These are phyloP conservation scores for Passer montanus DNA, from an alignment of 2,113 vertebrate genomes.

Conservation along the genomic window DNA sequence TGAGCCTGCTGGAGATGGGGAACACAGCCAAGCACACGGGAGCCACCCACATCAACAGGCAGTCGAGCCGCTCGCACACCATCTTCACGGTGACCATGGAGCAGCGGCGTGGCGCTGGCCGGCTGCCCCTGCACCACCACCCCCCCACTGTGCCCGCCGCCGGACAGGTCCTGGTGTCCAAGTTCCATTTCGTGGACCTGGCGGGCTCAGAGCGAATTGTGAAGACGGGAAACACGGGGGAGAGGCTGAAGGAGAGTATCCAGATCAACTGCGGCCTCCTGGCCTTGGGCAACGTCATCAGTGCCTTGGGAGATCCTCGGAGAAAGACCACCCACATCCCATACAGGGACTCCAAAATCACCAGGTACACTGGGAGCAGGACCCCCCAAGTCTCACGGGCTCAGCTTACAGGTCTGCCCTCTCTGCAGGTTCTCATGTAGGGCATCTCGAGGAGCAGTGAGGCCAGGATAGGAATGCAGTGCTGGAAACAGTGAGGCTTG, in stretches of 20 bases:
- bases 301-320: constrained; percentile 91
- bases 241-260: constrained; percentile 94
- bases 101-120: constrained; percentile 83
- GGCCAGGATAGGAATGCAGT: neutral
- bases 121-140: constrained; percentile 44
- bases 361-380: constrained; percentile 75
- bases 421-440: fast-evolving
- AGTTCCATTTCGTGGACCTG: constrained; percentile 96
- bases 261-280: constrained; percentile 96
- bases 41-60: constrained; percentile 89
- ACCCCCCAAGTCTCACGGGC: fast-evolving
- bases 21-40: constrained; percentile 93
- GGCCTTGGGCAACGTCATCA: constrained; percentile 94
- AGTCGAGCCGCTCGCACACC: constrained; percentile 94
- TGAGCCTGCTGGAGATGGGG: constrained; percentile 94
- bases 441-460: neutral
- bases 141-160: neutral
- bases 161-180: constrained; percentile 88
- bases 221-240: constrained; percentile 90
- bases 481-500: neutral
- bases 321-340: constrained; percentile 91
- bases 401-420: neutral
- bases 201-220: constrained; percentile 93
- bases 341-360: constrained; percentile 97
- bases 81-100: constrained; percentile 94